Conservation (phyloP, 2,888 invertebrate species). For the Drosophila mettleri region DNA sequence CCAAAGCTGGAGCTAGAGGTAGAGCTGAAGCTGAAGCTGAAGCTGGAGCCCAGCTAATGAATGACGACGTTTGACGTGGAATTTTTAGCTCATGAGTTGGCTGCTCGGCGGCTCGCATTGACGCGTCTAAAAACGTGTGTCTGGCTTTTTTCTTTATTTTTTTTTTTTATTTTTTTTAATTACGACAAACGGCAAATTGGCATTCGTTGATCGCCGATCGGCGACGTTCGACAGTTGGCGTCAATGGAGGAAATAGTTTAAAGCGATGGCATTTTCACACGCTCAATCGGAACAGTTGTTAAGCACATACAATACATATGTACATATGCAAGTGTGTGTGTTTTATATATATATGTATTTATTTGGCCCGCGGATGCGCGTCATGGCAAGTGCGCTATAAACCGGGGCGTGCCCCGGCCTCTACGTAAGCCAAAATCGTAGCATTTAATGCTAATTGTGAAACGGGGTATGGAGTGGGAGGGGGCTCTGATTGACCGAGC, state of each 20-base stretch:
- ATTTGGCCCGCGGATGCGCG: slow-evolving; percentile 62
- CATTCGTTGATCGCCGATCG: slow-evolving; percentile 43
- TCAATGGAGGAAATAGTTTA: slow-evolving; percentile 61
- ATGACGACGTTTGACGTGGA: slow-evolving; percentile 73
- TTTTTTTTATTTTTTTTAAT: slow-evolving; percentile 58
- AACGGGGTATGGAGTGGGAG: too few relatives aligned
- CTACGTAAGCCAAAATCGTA: slow-evolving; percentile 30
- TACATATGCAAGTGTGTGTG: not conserved
- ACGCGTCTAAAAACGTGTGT: slow-evolving; percentile 27
- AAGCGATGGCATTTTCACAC: slow-evolving; percentile 73
- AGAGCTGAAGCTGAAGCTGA: slow-evolving; percentile 11
- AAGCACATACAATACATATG: slow-evolving; percentile 1
- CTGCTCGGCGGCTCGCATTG: slow-evolving; percentile 21
- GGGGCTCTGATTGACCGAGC: slow-evolving; percentile 30
- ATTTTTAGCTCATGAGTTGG: slow-evolving; percentile 74
- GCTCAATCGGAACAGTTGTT: slow-evolving; percentile 57
- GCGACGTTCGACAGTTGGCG: slow-evolving; percentile 38
- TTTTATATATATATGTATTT: not conserved
- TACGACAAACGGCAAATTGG: slow-evolving; percentile 70
- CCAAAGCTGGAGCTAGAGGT: slow-evolving; percentile 7
- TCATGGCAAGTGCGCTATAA: slow-evolving; percentile 51
- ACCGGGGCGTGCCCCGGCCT: slow-evolving; percentile 43
- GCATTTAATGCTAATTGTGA: slow-evolving; percentile 35
- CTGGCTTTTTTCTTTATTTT: slow-evolving; percentile 28
- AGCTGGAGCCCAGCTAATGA: slow-evolving; percentile 59